A percentile compares a stretch with the other conserved stretches of the same genome.
Evolutionary conservation across 2,113 vertebrate genomes (phyloP).

Genomic region (Erinaceus europaeus): DNA sequence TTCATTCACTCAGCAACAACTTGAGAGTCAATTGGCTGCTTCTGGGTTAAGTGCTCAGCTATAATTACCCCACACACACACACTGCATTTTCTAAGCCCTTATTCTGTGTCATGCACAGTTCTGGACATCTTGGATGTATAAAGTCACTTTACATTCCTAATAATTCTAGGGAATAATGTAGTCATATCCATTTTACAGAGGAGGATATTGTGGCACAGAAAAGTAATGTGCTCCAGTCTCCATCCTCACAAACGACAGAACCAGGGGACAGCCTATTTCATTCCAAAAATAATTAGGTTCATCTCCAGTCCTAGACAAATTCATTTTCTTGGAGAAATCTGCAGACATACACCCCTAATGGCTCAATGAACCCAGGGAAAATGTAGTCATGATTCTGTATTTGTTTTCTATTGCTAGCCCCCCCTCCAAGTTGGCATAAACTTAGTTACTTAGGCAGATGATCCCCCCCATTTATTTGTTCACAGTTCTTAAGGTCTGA

Average conservation of each 20-base stretch:
- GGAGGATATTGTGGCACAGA: neutral
- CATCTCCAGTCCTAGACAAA: neutral
- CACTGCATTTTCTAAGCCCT: neutral
- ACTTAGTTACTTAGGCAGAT: neutral
- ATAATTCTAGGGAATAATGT: neutral
- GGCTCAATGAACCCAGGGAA: neutral
- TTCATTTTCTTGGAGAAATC: neutral
- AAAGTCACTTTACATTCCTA: neutral
- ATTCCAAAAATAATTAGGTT: neutral
- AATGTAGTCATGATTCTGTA: neutral
- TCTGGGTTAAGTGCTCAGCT: neutral
- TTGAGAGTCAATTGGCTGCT: neutral
- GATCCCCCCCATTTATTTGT: neutral
- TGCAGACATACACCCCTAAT: neutral
- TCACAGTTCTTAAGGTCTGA: neutral
- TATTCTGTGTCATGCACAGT: neutral
- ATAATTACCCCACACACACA: neutral
- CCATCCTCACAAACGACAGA: neutral
- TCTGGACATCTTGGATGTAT: neutral
- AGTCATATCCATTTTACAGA: neutral
- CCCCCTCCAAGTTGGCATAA: neutral
- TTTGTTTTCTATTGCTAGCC: neutral
- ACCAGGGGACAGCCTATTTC: neutral
- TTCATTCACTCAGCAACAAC: conserved; percentile 1
- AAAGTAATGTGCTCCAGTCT: neutral